A percentile compares a stretch with the other conserved stretches of the same genome.
These are phyloP conservation scores for Leucophenga montana DNA, from an alignment of 2,888 invertebrate genomes.

Conservation along the genomic window DNA sequence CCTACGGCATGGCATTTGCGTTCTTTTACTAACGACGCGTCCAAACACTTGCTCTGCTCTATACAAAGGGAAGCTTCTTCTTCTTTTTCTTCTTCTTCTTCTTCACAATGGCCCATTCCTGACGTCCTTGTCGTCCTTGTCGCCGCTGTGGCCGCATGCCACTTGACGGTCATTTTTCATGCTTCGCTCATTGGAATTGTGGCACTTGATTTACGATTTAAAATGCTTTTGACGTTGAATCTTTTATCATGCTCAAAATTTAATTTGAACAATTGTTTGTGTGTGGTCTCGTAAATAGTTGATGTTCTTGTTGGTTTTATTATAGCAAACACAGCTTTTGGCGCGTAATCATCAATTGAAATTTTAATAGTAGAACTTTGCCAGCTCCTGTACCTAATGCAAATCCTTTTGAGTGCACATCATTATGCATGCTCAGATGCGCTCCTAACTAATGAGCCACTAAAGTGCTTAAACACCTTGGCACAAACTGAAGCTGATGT, in stretches of 20 bases:
- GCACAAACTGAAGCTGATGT: background rate
- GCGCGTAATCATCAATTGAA: too few relatives aligned
- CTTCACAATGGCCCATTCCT: background rate
- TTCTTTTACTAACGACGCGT: background rate
- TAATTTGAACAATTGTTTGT: conserved; percentile 10
- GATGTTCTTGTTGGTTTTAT: background rate
- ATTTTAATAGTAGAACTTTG: too few relatives aligned
- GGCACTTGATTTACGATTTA: conserved; percentile 25
- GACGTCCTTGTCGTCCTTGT: background rate
- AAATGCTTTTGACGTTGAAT: conserved; percentile 17
- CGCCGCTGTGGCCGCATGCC: conserved; percentile 6
- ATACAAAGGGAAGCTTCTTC: background rate
- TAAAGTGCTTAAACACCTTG: conserved; percentile 16
- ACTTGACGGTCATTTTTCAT: conserved; percentile 22
- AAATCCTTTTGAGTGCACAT: background rate
- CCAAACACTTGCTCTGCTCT: background rate
- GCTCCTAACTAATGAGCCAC: conserved; percentile 15
- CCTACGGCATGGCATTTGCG: background rate
- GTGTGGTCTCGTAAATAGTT: background rate
- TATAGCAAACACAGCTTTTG: too few relatives aligned
- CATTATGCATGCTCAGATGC: background rate
- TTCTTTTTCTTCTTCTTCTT: too few relatives aligned
- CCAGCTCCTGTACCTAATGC: too few relatives aligned
- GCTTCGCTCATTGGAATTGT: conserved; percentile 18
- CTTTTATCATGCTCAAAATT: conserved; percentile 10